Evolutionary conservation across 1,140 invertebrate genomes (phyloP).

Genomic region (Sitodiplosis mosellana): DNA sequence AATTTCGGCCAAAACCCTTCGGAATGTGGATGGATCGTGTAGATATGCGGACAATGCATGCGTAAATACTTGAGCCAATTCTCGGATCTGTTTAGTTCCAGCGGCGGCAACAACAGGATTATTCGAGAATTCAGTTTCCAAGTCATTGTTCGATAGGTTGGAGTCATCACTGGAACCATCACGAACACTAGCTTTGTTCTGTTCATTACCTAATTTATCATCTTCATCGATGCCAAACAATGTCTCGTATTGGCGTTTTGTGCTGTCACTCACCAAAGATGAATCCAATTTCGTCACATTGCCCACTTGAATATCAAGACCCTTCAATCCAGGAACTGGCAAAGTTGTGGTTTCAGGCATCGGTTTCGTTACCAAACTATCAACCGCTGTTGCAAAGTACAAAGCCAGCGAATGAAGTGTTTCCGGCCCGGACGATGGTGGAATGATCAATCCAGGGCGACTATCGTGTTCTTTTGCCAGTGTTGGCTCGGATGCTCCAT

Average conservation of each 20-base stretch:
- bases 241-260: slow-evolving; percentile 35
- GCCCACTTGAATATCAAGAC: neutral
- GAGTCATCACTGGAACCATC: slow-evolving; percentile 26
- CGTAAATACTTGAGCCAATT: slow-evolving; percentile 64
- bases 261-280: slow-evolving; percentile 33
- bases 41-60: slow-evolving; percentile 61
- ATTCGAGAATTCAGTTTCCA: slow-evolving; percentile 19
- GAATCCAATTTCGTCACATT: neutral
- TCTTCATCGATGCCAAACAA: slow-evolving; percentile 26
- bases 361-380: slow-evolving; percentile 32
- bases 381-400: slow-evolving; percentile 51
- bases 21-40: slow-evolving; percentile 59
- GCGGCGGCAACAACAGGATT: slow-evolving; percentile 1
- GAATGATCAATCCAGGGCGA: slow-evolving; percentile 39
- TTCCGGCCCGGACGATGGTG: slow-evolving; percentile 49
- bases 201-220: neutral
- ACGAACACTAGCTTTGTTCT: slow-evolving; percentile 6
- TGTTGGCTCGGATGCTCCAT: neutral
- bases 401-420: slow-evolving; percentile 55
- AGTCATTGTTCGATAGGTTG: slow-evolving; percentile 26
- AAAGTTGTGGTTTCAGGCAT: slow-evolving; percentile 15
- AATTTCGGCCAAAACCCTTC: slow-evolving; percentile 49
- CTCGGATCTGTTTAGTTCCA: slow-evolving; percentile 41
- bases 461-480: slow-evolving; percentile 22
- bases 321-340: neutral